Conservation (phyloP, 2,888 invertebrate species). For the Geophilus truncorum region DNA sequence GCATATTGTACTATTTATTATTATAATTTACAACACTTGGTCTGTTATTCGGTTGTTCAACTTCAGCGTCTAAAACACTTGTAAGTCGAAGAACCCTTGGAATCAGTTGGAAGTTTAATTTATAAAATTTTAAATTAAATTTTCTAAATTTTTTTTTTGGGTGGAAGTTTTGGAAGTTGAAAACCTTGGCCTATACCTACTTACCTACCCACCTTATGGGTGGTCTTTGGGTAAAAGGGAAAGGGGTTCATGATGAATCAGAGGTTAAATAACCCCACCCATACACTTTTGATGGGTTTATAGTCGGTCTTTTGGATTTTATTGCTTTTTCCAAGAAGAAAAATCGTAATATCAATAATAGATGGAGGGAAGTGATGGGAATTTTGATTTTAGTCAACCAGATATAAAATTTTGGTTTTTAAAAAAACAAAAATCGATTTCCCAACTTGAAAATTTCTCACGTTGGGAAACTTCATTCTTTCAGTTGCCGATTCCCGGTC, state of each 20-base stretch:
- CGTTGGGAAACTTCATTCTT: constrained; percentile 34
- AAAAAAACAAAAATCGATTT: no score
- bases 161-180: neutral
- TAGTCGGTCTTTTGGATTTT: neutral
- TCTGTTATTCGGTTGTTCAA: neutral
- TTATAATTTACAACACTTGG: neutral
- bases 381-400: neutral
- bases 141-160: neutral
- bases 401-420: no score
- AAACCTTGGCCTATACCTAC: neutral
- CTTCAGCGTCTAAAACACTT: neutral
- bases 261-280: neutral
- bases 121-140: neutral
- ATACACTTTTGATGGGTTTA: neutral
- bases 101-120: no score
- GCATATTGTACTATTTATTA: neutral
- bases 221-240: neutral
- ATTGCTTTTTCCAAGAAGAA: neutral
- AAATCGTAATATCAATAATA: neutral
- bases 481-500: constrained; percentile 45
- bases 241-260: neutral
- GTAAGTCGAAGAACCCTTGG: neutral
- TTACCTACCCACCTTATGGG: neutral
- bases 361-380: no score
- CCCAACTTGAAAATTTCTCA: no score